phyloP scores from a whole-genome alignment of 1,140 invertebrate species.

The Drosophila pruinosa region DNA sequence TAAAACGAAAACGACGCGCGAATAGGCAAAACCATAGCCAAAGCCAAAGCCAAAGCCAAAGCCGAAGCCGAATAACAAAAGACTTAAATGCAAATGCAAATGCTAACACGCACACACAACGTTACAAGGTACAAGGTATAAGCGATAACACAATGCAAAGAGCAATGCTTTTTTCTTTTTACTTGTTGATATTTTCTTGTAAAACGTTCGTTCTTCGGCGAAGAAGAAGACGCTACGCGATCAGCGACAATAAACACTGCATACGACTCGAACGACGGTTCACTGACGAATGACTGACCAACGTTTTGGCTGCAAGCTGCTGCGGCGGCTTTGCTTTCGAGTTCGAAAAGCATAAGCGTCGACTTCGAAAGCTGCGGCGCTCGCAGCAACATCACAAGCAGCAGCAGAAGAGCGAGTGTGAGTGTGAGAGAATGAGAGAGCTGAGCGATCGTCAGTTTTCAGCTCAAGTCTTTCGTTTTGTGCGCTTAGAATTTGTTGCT shows the following conservation, averaged over 20 bases:
- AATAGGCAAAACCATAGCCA: slow-evolving; percentile 2
- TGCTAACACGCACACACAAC: slow-evolving; percentile 55
- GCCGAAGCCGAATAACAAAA: slow-evolving; percentile 16
- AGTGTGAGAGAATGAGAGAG: neutral
- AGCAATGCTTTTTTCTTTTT: slow-evolving; percentile 1
- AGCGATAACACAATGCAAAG: slow-evolving; percentile 8
- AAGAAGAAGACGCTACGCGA: slow-evolving; percentile 64
- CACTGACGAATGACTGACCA: slow-evolving; percentile 69
- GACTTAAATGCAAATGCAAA: slow-evolving; percentile 50
- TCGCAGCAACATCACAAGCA: neutral
- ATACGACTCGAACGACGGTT: slow-evolving; percentile 54
- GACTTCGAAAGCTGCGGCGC: slow-evolving; percentile 47
- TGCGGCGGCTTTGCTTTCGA: slow-evolving; percentile 17
- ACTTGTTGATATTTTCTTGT: neutral
- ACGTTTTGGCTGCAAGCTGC: slow-evolving; percentile 57
- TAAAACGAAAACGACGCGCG: slow-evolving; percentile 35
- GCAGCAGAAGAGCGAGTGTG: neutral
- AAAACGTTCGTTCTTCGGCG: slow-evolving; percentile 73
- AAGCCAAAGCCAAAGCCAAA: slow-evolving; percentile 23
- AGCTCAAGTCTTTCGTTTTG: slow-evolving; percentile 19
- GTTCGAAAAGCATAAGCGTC: slow-evolving; percentile 54
- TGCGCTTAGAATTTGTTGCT: slow-evolving; percentile 47
- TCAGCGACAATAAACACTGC: slow-evolving; percentile 15
- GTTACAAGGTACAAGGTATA: neutral
- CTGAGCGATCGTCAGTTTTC: slow-evolving; percentile 22